Percentiles rank a stretch among this genome's conserved stretches.
Evolutionary conservation across 1,140 invertebrate species (phyloP).

Genomic region (Nebria ingens): DNA sequence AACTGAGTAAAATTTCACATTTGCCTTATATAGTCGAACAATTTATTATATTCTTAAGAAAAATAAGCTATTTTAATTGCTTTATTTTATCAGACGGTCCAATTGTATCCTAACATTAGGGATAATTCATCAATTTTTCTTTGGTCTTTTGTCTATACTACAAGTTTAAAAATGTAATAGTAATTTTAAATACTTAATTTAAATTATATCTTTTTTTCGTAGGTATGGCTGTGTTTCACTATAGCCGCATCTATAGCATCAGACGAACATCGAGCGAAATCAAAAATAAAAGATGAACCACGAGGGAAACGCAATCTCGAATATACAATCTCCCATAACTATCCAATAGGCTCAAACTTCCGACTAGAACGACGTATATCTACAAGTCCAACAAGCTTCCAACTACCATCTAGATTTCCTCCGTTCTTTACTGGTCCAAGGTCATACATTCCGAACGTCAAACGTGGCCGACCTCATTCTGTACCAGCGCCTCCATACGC

Average conservation of each 20-base stretch:
- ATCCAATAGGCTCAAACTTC: conserved; percentile 38
- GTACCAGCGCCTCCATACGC: conserved; percentile 54
- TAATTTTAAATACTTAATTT: not conserved
- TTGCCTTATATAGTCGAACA: not conserved
- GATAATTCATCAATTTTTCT: too few species aligned
- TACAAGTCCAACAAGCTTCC: conserved; percentile 21
- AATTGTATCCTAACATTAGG: not conserved
- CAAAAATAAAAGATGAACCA: conserved; percentile 34
- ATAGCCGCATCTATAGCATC: conserved; percentile 19
- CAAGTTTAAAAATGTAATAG: too few species aligned
- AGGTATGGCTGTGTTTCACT: conserved; percentile 26
- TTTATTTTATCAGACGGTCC: not conserved
- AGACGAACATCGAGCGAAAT: conserved; percentile 36
- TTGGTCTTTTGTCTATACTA: too few species aligned
- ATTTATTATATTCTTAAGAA: not conserved
- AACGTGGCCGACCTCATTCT: conserved; percentile 36
- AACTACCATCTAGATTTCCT: conserved; percentile 19
- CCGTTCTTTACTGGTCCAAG: conserved; percentile 26
- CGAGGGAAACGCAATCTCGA: conserved; percentile 44
- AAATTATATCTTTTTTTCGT: conserved; percentile 15
- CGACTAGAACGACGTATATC: conserved; percentile 35
- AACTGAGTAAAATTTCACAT: not conserved
- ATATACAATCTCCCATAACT: conserved; percentile 37
- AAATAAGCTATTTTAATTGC: not conserved
- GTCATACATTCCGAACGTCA: conserved; percentile 31